phyloP scores from a whole-genome alignment of 1,140 invertebrate genomes.

The Philopotamus ludificatus region DNA sequence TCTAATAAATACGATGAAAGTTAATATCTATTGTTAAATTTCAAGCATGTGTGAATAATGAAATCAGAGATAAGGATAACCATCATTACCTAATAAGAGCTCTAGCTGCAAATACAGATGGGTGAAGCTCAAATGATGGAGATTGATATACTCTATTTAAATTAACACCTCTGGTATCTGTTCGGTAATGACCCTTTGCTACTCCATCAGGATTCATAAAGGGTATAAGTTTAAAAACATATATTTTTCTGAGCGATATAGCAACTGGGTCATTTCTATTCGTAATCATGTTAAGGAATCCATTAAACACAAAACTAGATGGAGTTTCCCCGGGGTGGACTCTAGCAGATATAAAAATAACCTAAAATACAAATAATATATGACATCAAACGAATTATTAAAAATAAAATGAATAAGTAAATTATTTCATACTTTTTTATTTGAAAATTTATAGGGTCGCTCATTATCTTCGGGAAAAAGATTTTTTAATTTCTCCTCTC shows the following conservation, averaged over 20 bases:
- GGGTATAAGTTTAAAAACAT: conserved; percentile 91
- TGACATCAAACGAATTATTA: background rate
- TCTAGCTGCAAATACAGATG: conserved; percentile 80
- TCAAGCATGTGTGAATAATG: background rate
- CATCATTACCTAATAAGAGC: conserved; percentile 66
- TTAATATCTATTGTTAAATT: no score
- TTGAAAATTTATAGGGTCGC: conserved; percentile 70
- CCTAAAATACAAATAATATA: conserved; percentile 50
- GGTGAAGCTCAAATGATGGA: conserved; percentile 74
- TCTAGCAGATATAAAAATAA: conserved; percentile 84
- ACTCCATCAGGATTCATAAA: conserved; percentile 94
- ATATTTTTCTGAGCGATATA: conserved; percentile 68
- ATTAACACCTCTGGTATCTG: conserved; percentile 87
- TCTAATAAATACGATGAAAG: no score
- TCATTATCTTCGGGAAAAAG: conserved; percentile 73
- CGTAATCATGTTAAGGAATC: conserved; percentile 79
- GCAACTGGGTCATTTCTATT: conserved; percentile 73
- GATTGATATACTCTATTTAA: conserved; percentile 83
- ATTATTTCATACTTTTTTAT: conserved; percentile 74
- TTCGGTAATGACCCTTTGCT: conserved; percentile 83
- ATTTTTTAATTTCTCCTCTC: conserved; percentile 71
- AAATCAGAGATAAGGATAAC: background rate
- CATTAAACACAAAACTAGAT: conserved; percentile 91
- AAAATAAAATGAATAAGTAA: conserved; percentile 12
- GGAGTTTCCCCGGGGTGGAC: conserved; percentile 95